Conservation (phyloP, 2,797 vertebrate species). For the Lepilemur ruficaudatus region DNA sequence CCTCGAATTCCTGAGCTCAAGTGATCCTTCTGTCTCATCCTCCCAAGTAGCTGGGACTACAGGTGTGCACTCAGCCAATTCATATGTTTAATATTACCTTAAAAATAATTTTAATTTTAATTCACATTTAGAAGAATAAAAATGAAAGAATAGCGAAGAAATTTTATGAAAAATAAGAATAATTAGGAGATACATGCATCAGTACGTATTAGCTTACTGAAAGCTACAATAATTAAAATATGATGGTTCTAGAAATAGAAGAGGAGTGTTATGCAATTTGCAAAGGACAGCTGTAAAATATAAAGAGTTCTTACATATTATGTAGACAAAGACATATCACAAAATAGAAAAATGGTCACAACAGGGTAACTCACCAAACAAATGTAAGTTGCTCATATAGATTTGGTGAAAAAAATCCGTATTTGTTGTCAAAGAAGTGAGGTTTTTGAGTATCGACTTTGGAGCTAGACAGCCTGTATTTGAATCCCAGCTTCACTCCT, state of each 20-base stretch:
- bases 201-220: not conserved
- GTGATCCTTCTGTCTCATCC: not conserved
- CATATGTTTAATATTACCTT: not conserved
- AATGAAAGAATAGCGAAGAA: not conserved
- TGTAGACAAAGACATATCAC: not conserved
- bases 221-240: not conserved
- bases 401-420: not conserved
- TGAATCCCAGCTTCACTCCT: not conserved
- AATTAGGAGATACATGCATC: not conserved
- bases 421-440: not conserved
- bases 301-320: not conserved
- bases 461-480: not conserved
- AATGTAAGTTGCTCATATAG: not conserved
- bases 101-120: not conserved
- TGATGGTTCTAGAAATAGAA: not conserved
- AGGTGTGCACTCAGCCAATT: not conserved
- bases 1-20: not conserved
- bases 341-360: not conserved
- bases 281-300: not conserved
- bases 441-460: not conserved
- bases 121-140: not conserved
- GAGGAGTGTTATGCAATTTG: not conserved
- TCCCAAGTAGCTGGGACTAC: not conserved
- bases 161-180: not conserved
- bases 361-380: not conserved